Evolutionary conservation across 2,113 vertebrate genomes (phyloP).

Genomic region (Oryzias melastigma): DNA sequence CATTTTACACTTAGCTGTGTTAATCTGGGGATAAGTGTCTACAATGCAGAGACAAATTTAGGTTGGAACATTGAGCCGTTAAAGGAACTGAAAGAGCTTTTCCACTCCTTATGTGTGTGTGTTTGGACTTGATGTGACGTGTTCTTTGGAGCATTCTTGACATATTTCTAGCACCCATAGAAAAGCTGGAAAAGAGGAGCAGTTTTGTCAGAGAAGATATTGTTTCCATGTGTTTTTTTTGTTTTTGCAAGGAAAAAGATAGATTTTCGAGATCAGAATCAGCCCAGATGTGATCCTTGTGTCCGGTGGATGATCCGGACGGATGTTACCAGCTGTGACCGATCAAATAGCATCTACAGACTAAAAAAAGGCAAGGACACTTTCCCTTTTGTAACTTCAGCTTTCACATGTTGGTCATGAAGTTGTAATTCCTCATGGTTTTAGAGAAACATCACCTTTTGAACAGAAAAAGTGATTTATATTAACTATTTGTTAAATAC

Average conservation of each 20-base stretch:
- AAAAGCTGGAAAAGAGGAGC: too few relatives aligned
- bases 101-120: background rate
- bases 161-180: too few relatives aligned
- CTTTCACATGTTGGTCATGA: conserved; percentile 12
- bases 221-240: background rate
- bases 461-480: background rate
- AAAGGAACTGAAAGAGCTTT: conserved; percentile 4
- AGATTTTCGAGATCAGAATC: conserved; percentile 31
- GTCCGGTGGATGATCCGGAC: conserved; percentile 20
- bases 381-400: conserved; percentile 22
- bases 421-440: conserved; percentile 8
- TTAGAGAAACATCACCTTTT: conserved; percentile 7
- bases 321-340: conserved; percentile 35
- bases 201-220: too few relatives aligned
- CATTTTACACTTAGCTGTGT: conserved; percentile 59
- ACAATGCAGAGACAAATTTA: conserved; percentile 48
- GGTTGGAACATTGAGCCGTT: conserved; percentile 35
- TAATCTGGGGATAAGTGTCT: conserved; percentile 61
- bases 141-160: too few relatives aligned
- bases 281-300: conserved; percentile 37
- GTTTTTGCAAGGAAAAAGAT: conserved; percentile 2
- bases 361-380: background rate
- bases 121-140: too few relatives aligned
- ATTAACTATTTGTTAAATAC: too few relatives aligned
- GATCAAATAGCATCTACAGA: conserved; percentile 40